Evolutionary conservation across 2,797 vertebrate species (phyloP), one percentile per base, ranked within the genome.

Genomic region (Neosilurus mollespiculum): DNA sequence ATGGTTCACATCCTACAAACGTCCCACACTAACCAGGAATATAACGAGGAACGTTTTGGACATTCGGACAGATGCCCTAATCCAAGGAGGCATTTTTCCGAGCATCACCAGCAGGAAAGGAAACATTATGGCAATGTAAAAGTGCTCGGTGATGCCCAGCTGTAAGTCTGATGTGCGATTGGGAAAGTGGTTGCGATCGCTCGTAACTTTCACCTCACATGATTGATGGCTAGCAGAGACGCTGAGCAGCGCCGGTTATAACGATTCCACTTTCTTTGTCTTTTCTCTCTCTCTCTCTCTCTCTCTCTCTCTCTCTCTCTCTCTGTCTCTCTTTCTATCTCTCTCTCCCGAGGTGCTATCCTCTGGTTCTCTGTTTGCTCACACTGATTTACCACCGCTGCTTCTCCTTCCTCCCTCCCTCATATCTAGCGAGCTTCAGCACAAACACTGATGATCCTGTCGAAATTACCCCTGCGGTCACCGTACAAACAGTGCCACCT

Each of bases 381-480:
- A 71, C 20, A 37, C 81, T 87, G 88, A 89, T 87, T 87, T 87
- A 85, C 82, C 59, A 78, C 85, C n/a, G 56, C 82, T 76, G 66
- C 76, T 82, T 53, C 71, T 71, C 80, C 78, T 53, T 62, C 65
- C 59, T 66, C 61, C 69, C n/a, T n/a, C 30, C 65, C 76, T 77
- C 76, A 81, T 78, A 86, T 78, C 64, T 26, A 75, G 81, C 70
- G 37, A 76, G 70, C 80, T 69, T 59, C 24, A 86, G 78, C 85
- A 83, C 85, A 87, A 86, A 84, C 81, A 77, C 79, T 86, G 73
- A 54, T 86, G 86, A 87, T 88, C 86, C 67, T 53, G 79, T 64
- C 43, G 9, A 88, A 87, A 88, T 87, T 88, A 85, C 82, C n/a
- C n/a, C 84, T 54, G 73, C 79, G 77, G 73, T 83, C 77, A 80